Evolutionary conservation across 2,888 invertebrate species (phyloP), one percentile per base, ranked within the genome.

Genomic region (Anthrax anthrax): DNA sequence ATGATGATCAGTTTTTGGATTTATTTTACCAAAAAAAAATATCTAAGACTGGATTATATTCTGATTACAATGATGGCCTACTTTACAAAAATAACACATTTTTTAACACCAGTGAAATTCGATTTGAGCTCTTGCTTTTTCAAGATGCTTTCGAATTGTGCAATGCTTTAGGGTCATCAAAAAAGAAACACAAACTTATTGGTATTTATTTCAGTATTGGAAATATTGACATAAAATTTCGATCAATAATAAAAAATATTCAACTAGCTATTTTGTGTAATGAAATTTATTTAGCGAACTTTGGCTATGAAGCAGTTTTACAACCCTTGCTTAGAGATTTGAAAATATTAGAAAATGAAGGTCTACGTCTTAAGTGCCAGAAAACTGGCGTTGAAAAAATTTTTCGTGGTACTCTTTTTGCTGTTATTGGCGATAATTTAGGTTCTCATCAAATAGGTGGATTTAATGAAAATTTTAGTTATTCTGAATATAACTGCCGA

Each of bases 61-160:
- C 13, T 29, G 27, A 42, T 27, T 29, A 42, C 18, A 46, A 37
- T 37, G 50, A 54, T 44, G 51, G 53, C 8, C 6, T 32, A 36
- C 34, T 36, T 39, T 51, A 41, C 42, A 47, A 49, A 47, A 44
- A 47, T 18, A 52, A 50, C 29, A 32, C 9, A 23, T 52, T 53
- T 50, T 51, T 53, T 43, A 43, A 32, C 47, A 49, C 6, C 4
- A 3, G 4, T 44, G 13, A 18, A 4, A 39, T 42, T 17, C 41
- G 48, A 17, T 14, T 50, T n/a, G 41, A 42, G 49, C 46, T 57
- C 14, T 56, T 59, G 40, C 39, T 60, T 16, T 60, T 54, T 51
- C 58, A 59, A 51, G 58, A 59, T 52, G 54, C 54, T 10, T 57
- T 60, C 48, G 57, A 60, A 49, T 17, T 57, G 36, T 58, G 60